Base-by-base conservation (phyloP, 1,140 invertebrate genomes). In the Drosophila sulfurigaster region DNA sequence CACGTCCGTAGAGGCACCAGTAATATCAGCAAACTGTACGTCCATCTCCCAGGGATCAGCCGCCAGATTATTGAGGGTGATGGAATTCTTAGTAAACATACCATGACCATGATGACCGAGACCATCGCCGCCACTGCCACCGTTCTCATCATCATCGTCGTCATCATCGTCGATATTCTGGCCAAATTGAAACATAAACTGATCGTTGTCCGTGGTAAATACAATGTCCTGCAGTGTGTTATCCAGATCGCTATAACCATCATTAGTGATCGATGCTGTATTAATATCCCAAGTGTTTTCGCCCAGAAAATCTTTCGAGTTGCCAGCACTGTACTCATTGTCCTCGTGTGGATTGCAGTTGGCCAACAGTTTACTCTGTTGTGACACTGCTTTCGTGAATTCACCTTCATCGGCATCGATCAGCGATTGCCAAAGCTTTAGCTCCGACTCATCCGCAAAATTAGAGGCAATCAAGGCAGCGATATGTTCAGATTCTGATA, bases 401-500 rank as follows among this genome's bases (percentile, higher is more conserved):
- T 92, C 91, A 54, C 91, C 91, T 6, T 78, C 71, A 30, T 91
- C 79, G 30, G 85, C 71, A 68, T 92, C 79, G 63, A 91, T 81
- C 43, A 92, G 73, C 4, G 86, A 74, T 30, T 91, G 80, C 91
- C 92, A 92, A 3, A 77, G 15, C 58, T 81, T 68, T 2, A 78
- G 57, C 35, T 92, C 91, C 41, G 38, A 20, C 16, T 86, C 91
- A 63, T 91, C 75, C 28, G 16, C 79, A 35, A 92, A 49, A 68
- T 76, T 92, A 28, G 72, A 68, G 57, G 82, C 58, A 52, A 93
- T 91, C 75, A 93, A 78, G 71, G 90, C 81, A 77, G 85, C 87
- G 81, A 92, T 88, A 91, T 92, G 82, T 81, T 92, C 82, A 64
- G 90, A 92, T 77, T 86, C 88, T 71, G 80, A 81, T 83, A 91